A percentile compares a stretch with the other conserved stretches of the same genome.
These are phyloP conservation scores for Elymnias hypermnestra DNA, from an alignment of 1,140 invertebrate species.

Conservation along the genomic window DNA sequence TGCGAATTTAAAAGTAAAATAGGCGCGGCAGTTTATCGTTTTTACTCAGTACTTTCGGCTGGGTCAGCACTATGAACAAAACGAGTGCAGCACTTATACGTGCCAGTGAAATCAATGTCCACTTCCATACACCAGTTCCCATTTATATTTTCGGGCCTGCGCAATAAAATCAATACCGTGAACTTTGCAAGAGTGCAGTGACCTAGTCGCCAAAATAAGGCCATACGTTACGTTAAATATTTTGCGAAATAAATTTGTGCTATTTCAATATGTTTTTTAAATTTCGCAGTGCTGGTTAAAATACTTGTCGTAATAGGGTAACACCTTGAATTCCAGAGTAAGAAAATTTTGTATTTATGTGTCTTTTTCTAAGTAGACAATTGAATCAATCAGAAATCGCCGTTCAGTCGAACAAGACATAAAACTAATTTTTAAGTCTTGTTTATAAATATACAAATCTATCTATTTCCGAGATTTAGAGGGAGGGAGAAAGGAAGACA, in stretches of 20 bases:
- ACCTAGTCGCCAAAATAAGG: conserved; percentile 62
- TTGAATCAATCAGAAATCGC: no score
- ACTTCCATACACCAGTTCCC: conserved; percentile 40
- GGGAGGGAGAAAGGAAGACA: no score
- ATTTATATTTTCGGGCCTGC: conserved; percentile 71
- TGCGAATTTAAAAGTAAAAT: background rate
- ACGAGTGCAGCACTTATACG: conserved; percentile 27
- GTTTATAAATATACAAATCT: no score
- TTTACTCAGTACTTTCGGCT: background rate
- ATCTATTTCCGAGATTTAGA: no score
- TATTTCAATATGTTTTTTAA: no score
- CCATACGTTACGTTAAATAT: conserved; percentile 54
- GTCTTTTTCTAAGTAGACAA: no score
- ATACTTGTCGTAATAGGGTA: no score
- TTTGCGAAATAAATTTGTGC: conserved; percentile 34
- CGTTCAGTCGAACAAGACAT: no score
- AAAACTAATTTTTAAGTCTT: no score
- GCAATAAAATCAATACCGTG: conserved; percentile 75
- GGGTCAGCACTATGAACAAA: conserved; percentile 4
- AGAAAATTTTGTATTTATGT: no score
- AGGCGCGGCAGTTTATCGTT: background rate
- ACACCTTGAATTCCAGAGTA: no score
- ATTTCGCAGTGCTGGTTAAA: no score
- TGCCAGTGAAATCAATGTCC: conserved; percentile 41
- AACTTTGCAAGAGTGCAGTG: conserved; percentile 69